Percentiles rank a stretch among this genome's conserved stretches.
Evolutionary conservation across 2,888 invertebrate genomes (phyloP).

Genomic region (Drosophila flavopinicola): DNA sequence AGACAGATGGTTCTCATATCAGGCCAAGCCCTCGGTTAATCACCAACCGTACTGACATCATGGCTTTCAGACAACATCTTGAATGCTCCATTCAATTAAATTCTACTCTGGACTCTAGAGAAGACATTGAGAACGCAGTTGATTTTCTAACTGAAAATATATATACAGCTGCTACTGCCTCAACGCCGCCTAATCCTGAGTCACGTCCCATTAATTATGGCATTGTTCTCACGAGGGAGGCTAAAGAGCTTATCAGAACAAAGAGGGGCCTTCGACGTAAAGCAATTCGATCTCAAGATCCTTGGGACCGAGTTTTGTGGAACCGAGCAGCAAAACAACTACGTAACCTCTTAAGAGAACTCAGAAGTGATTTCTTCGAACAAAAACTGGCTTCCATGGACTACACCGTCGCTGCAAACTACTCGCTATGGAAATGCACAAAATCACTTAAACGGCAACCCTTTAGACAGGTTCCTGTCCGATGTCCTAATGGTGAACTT

Average conservation of each 20-base stretch:
- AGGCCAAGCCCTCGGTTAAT: conserved; percentile 3
- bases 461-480: too few species aligned
- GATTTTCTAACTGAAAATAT: too few species aligned
- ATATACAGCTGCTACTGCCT: conserved; percentile 15
- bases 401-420: neutral
- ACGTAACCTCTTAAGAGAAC: neutral
- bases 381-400: neutral
- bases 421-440: conserved; percentile 4
- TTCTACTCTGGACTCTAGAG: too few species aligned
- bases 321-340: neutral
- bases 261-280: neutral
- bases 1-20: conserved; percentile 2
- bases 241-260: conserved; percentile 1
- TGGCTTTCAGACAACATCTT: conserved; percentile 1
- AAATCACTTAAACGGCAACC: neutral
- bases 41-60: conserved; percentile 8
- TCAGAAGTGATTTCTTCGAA: neutral
- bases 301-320: neutral
- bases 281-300: neutral
- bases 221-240: conserved; percentile 17
- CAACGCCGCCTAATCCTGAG: conserved; percentile 10
- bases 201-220: neutral
- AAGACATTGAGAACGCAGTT: too few species aligned
- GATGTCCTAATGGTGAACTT: too few species aligned
- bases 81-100: conserved; percentile 6